phyloP scores from a whole-genome alignment of 2,113 vertebrate genomes.

The Sarotherodon lohbergeri region DNA sequence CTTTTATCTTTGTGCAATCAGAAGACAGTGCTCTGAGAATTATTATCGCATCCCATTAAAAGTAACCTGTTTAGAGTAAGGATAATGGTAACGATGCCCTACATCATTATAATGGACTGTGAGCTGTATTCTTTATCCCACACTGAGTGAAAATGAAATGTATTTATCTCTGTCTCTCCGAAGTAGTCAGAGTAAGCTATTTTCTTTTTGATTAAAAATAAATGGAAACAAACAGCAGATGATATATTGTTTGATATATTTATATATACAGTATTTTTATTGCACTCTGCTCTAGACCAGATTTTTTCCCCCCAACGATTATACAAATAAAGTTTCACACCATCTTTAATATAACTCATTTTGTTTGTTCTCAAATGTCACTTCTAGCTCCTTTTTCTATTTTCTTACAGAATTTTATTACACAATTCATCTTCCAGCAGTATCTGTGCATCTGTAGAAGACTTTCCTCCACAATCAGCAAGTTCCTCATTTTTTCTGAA shows the following conservation, averaged over 20 bases:
- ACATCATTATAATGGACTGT: background rate
- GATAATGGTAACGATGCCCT: background rate
- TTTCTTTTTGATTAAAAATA: background rate
- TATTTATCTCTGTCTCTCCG: background rate
- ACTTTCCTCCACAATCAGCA: background rate
- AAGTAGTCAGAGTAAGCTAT: background rate
- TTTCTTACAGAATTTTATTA: background rate
- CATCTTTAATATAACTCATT: background rate
- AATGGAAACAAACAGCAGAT: background rate
- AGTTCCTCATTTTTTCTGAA: background rate
- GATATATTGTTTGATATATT: background rate
- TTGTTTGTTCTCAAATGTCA: background rate
- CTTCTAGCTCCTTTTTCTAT: background rate
- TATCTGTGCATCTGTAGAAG: background rate
- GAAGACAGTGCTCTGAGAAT: background rate
- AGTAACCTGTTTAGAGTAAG: background rate
- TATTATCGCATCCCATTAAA: background rate
- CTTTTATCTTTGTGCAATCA: conserved; percentile 15
- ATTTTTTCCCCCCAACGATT: background rate
- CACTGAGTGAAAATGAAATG: background rate
- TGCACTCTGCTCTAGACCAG: background rate
- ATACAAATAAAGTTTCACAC: background rate
- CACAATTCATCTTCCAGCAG: background rate
- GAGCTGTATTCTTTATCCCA: background rate
- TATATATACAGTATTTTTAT: background rate